phyloP scores from a whole-genome alignment of 2,113 vertebrate genomes.

The Tapirus terrestris region DNA sequence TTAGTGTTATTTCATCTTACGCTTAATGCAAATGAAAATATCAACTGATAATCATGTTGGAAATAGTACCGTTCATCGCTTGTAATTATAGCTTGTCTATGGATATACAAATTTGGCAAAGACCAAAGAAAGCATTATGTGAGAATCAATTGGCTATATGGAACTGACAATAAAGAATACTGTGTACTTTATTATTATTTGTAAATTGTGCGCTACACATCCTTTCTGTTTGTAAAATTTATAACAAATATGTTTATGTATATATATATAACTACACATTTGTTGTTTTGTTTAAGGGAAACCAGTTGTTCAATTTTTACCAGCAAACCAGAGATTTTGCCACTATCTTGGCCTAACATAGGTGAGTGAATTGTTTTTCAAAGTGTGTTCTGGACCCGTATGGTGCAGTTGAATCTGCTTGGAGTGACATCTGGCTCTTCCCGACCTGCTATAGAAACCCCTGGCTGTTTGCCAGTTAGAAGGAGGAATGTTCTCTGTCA shows the following conservation, averaged over 20 bases:
- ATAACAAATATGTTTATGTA: not conserved
- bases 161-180: not conserved
- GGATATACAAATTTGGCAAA: not conserved
- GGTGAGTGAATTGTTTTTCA: not conserved
- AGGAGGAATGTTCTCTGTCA: not conserved
- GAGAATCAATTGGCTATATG: not conserved
- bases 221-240: not conserved
- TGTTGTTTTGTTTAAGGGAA: not conserved
- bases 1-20: slow-evolving; percentile 5
- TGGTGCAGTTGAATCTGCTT: not conserved
- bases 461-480: not conserved
- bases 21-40: slow-evolving; percentile 16
- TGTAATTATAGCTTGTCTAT: not conserved
- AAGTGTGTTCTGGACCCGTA: not conserved
- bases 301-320: not conserved
- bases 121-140: not conserved
- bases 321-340: not conserved
- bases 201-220: not conserved
- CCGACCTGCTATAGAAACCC: not conserved
- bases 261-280: not conserved
- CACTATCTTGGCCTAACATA: not conserved
- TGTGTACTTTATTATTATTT: not conserved
- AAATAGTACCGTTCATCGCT: not conserved
- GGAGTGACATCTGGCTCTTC: not conserved
- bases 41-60: not conserved